Conservation (phyloP, 2,888 invertebrate genomes). For the Epistrophe eligans region DNA sequence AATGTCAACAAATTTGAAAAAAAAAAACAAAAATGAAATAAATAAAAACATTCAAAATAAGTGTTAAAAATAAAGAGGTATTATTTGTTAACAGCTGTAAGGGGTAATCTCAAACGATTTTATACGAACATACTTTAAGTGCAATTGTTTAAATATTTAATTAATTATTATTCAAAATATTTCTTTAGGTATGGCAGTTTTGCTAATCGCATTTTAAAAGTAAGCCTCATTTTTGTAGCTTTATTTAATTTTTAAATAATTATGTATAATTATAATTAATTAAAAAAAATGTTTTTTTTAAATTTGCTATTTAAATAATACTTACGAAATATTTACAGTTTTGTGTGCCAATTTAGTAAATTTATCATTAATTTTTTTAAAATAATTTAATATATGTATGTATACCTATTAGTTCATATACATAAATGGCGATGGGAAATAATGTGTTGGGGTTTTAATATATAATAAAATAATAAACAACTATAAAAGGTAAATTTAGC, state of each 20-base stretch:
- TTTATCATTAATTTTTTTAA: conserved; percentile 12
- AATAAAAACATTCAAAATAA: conserved; percentile 8
- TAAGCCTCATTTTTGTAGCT: background rate
- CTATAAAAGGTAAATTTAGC: conserved; percentile 34
- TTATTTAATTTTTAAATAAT: background rate
- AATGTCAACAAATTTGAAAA: conserved; percentile 22
- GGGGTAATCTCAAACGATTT: background rate
- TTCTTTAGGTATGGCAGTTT: background rate
- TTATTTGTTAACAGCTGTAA: conserved; percentile 1
- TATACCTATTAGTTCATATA: conserved; percentile 12
- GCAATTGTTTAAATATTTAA: background rate
- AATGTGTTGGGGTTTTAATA: conserved; percentile 55
- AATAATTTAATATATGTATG: background rate
- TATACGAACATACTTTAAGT: background rate
- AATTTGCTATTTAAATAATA: background rate
- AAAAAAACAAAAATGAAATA: background rate
- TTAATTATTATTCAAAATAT: background rate
- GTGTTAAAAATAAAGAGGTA: conserved; percentile 2
- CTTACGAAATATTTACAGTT: conserved; percentile 2
- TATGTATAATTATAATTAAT: background rate
- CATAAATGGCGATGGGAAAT: conserved; percentile 32
- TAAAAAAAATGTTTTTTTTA: background rate
- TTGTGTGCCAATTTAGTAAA: conserved; percentile 51
- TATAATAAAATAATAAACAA: conserved; percentile 19
- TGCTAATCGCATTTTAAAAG: background rate